Conservation (phyloP, 2,888 invertebrate species). For the Drosophila koepferae region DNA sequence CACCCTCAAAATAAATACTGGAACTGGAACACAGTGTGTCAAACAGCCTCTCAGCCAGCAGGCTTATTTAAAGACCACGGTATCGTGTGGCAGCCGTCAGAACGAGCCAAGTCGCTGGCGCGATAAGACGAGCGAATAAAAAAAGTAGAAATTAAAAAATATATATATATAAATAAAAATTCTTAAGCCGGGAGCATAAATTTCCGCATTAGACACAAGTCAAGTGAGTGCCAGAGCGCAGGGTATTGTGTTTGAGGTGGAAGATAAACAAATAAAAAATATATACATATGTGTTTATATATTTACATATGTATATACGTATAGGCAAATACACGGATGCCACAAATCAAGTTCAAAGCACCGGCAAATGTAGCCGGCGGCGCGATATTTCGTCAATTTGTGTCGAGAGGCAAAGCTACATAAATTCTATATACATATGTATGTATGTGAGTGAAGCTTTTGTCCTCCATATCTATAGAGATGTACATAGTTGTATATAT, state of each 20-base stretch:
- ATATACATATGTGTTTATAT: too few relatives aligned
- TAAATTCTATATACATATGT: not conserved
- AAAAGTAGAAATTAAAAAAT: not conserved
- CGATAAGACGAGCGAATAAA: constrained; percentile 53
- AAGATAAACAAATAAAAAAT: constrained; percentile 25
- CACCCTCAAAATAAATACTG: not conserved
- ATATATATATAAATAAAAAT: not conserved
- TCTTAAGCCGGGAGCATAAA: constrained; percentile 51
- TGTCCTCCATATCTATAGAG: constrained; percentile 56
- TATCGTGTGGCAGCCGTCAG: constrained; percentile 25
- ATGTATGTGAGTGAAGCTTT: constrained; percentile 32
- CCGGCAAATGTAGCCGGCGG: constrained; percentile 35
- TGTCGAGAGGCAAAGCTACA: constrained; percentile 31
- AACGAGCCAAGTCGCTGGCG: constrained; percentile 45
- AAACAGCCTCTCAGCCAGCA: not conserved
- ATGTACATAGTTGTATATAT: not conserved
- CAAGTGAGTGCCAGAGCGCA: constrained; percentile 52
- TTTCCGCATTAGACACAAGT: constrained; percentile 65
- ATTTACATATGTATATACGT: not conserved
- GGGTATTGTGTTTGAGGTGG: constrained; percentile 57
- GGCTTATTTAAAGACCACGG: constrained; percentile 30
- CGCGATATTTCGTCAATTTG: constrained; percentile 48
- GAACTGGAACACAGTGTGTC: not conserved
- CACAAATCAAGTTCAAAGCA: constrained; percentile 70
- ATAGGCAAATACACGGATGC: constrained; percentile 49